Base-by-base conservation (phyloP, 2,888 invertebrate species). In the Melitaea athalia region DNA sequence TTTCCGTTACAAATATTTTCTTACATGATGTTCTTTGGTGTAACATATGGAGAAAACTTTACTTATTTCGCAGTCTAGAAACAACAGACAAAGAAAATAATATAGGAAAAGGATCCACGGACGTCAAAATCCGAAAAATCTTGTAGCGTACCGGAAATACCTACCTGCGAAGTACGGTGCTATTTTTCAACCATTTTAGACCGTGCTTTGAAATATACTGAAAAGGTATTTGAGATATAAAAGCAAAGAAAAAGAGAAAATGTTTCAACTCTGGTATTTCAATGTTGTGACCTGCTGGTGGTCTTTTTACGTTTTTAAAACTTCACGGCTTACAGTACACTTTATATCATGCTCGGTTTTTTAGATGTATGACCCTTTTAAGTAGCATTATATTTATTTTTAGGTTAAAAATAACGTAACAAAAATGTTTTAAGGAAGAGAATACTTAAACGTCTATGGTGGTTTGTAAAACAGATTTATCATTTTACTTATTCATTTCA, bases 61-160 rank as follows among this genome's bases (percentile, higher is more conserved):
- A 59, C 52, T 49, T 15, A 47, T 64, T 59, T 53, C 33, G 59
- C 59, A 63, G 50, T 59, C 65, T 63, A 52, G 63, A 68, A 64
- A 67, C 67, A 62, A 47, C 57, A 60, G 31, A 65, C 59, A 69
- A 69, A 62, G 67, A 38, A 65, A 72, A 67, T 69, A 69, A 70
- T 65, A 63, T 68, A 52, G 63, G 70, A 63, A 72, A 72, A 68
- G 67, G 65, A 67, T 68, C 53, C 33, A 66, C 53, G 50, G 61
- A 67, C 64, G 60, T 70, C 67, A 55, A 70, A 72, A 70, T 64
- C 59, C 61, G 65, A 67, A 59, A 53, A 64, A 64, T 68, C 62
- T 49, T 61, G 50, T 59, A 59, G 38, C 45, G 45, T 42, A 24
- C 59, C 50, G 62, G 14, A 50, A 70, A 67, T 70, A 70, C 55